phyloP scores from a whole-genome alignment of 2,113 vertebrate genomes.

The Syngnathus scovelli region DNA sequence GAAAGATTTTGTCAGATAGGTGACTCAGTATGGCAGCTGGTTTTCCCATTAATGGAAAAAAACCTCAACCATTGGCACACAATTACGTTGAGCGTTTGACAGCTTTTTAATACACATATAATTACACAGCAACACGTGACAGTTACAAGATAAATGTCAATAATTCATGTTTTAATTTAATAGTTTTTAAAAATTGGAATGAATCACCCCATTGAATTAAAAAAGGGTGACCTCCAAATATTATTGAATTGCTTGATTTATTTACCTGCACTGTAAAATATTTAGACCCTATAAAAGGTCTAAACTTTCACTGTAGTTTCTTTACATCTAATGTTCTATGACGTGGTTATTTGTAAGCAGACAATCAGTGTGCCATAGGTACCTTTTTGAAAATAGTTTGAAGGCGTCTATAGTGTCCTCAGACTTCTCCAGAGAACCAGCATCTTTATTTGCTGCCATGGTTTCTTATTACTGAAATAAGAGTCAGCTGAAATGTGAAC shows the following conservation, averaged over 20 bases:
- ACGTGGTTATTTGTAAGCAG: not conserved
- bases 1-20: not conserved
- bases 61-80: not conserved
- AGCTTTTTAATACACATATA: not conserved
- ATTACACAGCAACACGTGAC: not conserved
- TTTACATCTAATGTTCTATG: too few relatives aligned
- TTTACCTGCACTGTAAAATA: not conserved
- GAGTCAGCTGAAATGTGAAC: not conserved
- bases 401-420: constrained; percentile 18
- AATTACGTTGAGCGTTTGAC: not conserved
- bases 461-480: constrained; percentile 13
- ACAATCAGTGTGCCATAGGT: not conserved
- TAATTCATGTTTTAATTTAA: too few relatives aligned
- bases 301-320: not conserved
- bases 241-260: not conserved
- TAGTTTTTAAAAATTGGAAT: not conserved
- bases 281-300: not conserved
- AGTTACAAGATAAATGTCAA: too few relatives aligned
- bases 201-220: too few relatives aligned
- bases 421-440: not conserved
- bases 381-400: not conserved
- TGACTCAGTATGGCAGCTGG: not conserved
- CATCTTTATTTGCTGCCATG: constrained; percentile 19
- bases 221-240: too few relatives aligned
- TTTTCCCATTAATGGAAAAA: not conserved